Conservation (phyloP, 2,113 vertebrate genomes). For the Notothenia coriiceps region DNA sequence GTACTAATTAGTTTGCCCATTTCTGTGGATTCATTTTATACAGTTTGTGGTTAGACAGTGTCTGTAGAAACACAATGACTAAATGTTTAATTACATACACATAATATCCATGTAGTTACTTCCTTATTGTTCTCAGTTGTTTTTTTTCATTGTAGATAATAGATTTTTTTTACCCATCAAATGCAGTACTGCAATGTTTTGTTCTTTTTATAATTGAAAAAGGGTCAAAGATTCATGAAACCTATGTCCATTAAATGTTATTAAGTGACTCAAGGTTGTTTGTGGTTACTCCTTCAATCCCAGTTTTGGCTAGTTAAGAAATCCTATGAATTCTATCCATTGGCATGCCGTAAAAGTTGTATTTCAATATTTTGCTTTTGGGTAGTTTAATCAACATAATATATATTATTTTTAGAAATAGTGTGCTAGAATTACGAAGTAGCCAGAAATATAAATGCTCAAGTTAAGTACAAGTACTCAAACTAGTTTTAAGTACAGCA, state of each 20-base stretch:
- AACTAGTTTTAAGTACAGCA: no score
- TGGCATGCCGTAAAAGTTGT: not conserved
- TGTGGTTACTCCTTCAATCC: slow-evolving; percentile 23
- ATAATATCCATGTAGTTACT: slow-evolving; percentile 51
- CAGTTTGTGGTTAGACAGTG: slow-evolving; percentile 49
- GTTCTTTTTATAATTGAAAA: slow-evolving; percentile 53
- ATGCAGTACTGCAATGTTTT: slow-evolving; percentile 53
- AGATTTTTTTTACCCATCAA: slow-evolving; percentile 44
- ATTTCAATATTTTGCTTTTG: not conserved
- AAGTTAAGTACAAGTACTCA: not conserved
- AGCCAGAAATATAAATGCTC: not conserved
- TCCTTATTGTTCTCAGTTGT: slow-evolving; percentile 36
- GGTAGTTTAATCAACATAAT: not conserved
- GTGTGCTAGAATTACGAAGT: not conserved
- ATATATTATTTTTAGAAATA: not conserved
- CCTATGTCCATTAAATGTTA: slow-evolving; percentile 62
- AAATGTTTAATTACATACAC: slow-evolving; percentile 35
- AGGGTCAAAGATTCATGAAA: slow-evolving; percentile 49
- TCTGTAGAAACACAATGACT: slow-evolving; percentile 44
- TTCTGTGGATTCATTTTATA: slow-evolving; percentile 69
- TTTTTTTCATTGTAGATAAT: slow-evolving; percentile 50
- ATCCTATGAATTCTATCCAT: no score
- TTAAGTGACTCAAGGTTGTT: slow-evolving; percentile 28
- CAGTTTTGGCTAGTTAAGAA: not conserved
- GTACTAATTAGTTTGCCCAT: slow-evolving; percentile 49